Conservation (phyloP, 2,113 vertebrate species). For the Maccullochella peelii region DNA sequence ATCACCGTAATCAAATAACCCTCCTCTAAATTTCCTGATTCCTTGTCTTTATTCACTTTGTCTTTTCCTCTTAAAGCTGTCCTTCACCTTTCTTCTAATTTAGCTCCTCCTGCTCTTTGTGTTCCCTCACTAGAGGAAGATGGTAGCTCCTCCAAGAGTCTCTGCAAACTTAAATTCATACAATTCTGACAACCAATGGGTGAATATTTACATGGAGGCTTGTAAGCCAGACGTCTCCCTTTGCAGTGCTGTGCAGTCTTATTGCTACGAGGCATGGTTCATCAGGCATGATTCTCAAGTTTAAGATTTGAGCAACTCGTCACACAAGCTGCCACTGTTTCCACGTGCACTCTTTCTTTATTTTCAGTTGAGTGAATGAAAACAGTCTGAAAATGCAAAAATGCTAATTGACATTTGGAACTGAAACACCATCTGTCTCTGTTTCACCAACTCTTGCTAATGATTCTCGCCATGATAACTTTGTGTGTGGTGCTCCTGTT, state of each 20-base stretch:
- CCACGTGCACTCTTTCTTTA: not conserved
- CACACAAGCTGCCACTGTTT: not conserved
- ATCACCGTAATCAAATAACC: slow-evolving; percentile 20
- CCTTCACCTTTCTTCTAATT: slow-evolving; percentile 36
- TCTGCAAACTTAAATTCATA: slow-evolving; percentile 54
- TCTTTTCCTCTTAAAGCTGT: not conserved
- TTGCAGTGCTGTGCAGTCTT: slow-evolving; percentile 5
- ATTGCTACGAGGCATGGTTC: not conserved
- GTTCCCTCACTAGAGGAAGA: slow-evolving; percentile 75
- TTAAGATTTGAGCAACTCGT: not conserved
- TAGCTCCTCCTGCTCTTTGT: slow-evolving; percentile 53
- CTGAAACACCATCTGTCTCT: slow-evolving; percentile 71
- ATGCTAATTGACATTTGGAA: not conserved
- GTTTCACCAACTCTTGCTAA: slow-evolving; percentile 5
- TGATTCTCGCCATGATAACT: not conserved
- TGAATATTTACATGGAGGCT: slow-evolving; percentile 81
- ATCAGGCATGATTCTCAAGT: slow-evolving; percentile 2
- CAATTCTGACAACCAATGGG: slow-evolving; percentile 64
- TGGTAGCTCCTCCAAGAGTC: slow-evolving; percentile 75
- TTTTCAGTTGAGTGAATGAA: not conserved
- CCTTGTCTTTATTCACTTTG: slow-evolving; percentile 10
- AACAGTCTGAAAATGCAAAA: not conserved
- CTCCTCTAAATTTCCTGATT: slow-evolving; percentile 1
- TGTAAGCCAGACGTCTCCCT: slow-evolving; percentile 11
- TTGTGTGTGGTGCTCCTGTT: not conserved